Base-by-base conservation (phyloP, 2,888 invertebrate species). In the Rotaria sp. region DNA sequence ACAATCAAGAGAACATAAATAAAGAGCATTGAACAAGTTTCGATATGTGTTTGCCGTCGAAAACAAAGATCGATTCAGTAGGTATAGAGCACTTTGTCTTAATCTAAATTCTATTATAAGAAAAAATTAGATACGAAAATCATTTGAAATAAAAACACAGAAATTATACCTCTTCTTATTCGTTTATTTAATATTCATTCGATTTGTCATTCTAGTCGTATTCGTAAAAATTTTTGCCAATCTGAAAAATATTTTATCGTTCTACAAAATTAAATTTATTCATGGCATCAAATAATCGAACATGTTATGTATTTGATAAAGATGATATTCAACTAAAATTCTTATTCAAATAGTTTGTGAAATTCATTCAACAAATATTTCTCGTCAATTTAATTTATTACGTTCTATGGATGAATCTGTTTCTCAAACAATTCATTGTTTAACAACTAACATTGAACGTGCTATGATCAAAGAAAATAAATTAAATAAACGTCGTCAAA, bases 301-400 rank as follows among this genome's bases (percentile, higher is more conserved):
- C 67, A 35, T 67, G 67, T 35, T 67, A 35, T 67, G 67, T 67
- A 30, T 67, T 67, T 67, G 67, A 67, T 67, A 67, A 67, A 67
- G 67, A 67, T n/a, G 7, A 30, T n/a, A 67, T 35, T 35, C 30
- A 13, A 67, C 67, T 5, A 67, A 67, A 67, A 35, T 67, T 67
- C 67, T 67, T 30, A 67, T 67, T 67, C 67, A 67, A 67, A 67
- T 67, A 30, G 4, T 15, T 4, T 67, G 35, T 67, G 67, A 67
- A 30, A 67, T 67, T 30, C 67, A 35, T 15, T 35, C 67, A 18
- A 67, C 67, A 67, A 35, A 30, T 13, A 30, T 35, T 18, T 30
- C 30, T 30, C n/a, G 67, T 15, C 30, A 67, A 67, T 67, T 67
- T 67, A 67, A 67, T 30, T 67, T 67, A 35, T 30, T 67, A 67